Conservation (phyloP, 2,888 invertebrate genomes). For the Cryptops parisi region DNA sequence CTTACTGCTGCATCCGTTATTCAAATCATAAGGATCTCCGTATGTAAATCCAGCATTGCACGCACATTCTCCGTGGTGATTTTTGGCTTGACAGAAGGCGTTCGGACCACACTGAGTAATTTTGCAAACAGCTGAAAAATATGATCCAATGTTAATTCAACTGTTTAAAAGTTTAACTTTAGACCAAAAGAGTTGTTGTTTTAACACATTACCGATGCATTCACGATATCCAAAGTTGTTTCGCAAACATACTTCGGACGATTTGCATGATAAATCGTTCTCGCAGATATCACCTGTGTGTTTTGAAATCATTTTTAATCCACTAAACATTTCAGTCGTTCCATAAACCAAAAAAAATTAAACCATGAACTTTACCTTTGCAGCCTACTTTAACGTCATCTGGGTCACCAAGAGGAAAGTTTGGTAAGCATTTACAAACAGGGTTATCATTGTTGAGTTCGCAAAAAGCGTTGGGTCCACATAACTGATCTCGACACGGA, state of each 20-base stretch:
- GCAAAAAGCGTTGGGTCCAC: constrained; percentile 80
- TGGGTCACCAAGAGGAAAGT: constrained; percentile 29
- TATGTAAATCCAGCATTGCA: constrained; percentile 35
- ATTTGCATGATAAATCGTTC: constrained; percentile 53
- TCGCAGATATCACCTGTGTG: constrained; percentile 52
- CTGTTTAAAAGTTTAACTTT: no score
- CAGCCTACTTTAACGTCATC: constrained; percentile 22
- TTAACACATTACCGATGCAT: constrained; percentile 19
- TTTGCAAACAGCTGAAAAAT: constrained; percentile 23
- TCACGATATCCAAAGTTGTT: constrained; percentile 17
- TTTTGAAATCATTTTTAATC: not conserved
- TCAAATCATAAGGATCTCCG: constrained; percentile 67
- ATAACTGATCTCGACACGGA: constrained; percentile 71
- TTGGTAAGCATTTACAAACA: constrained; percentile 62
- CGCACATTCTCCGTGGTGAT: constrained; percentile 23
- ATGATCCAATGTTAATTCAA: no score
- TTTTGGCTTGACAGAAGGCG: constrained; percentile 22
- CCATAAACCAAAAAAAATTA: constrained; percentile 35
- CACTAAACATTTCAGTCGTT: constrained; percentile 58
- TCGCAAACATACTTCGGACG: constrained; percentile 1
- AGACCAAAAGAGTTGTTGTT: no score
- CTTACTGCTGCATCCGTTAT: constrained; percentile 52
- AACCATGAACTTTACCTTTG: constrained; percentile 49
- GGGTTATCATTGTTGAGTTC: constrained; percentile 52
- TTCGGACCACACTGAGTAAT: constrained; percentile 24